Percentiles rank a stretch among this genome's conserved stretches.
phyloP scores from a whole-genome alignment of 2,113 vertebrate genomes.

The Anarrhichthys ocellatus region DNA sequence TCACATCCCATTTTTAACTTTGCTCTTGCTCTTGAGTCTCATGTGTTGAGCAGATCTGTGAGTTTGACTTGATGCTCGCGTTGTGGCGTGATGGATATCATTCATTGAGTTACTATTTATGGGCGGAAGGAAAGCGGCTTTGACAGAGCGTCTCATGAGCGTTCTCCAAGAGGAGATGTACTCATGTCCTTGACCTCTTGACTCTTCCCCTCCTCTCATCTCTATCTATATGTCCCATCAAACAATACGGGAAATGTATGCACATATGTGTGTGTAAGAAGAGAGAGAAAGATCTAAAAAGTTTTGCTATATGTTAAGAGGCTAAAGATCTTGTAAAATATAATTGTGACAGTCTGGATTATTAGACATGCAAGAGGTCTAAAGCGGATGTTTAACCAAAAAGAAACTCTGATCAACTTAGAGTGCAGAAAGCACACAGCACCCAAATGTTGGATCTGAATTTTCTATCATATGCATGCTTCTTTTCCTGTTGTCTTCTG shows the following conservation, averaged over 20 bases:
- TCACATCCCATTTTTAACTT: neutral
- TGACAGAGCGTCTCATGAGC: conserved; percentile 67
- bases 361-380: conserved; percentile 19
- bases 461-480: neutral
- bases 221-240: conserved; percentile 59
- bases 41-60: conserved; percentile 79
- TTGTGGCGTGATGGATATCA: conserved; percentile 48
- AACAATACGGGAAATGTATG: conserved; percentile 30
- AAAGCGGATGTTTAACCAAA: conserved; percentile 23
- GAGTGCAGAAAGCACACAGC: neutral
- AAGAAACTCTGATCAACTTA: neutral
- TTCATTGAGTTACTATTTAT: conserved; percentile 72
- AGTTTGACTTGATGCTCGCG: conserved; percentile 53
- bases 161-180: conserved; percentile 69
- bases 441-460: neutral
- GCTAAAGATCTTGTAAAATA: conserved; percentile 42
- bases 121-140: conserved; percentile 72
- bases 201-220: conserved; percentile 57
- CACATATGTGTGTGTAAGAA: conserved; percentile 17
- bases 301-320: conserved; percentile 10
- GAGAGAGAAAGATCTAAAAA: conserved; percentile 35
- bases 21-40: conserved; percentile 41
- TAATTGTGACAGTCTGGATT: conserved; percentile 17
- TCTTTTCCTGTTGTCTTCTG: conserved; percentile 12
- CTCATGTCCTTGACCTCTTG: conserved; percentile 69